phyloP scores from a whole-genome alignment of 2,888 invertebrate genomes.

The Pseudococcus longispinus region DNA sequence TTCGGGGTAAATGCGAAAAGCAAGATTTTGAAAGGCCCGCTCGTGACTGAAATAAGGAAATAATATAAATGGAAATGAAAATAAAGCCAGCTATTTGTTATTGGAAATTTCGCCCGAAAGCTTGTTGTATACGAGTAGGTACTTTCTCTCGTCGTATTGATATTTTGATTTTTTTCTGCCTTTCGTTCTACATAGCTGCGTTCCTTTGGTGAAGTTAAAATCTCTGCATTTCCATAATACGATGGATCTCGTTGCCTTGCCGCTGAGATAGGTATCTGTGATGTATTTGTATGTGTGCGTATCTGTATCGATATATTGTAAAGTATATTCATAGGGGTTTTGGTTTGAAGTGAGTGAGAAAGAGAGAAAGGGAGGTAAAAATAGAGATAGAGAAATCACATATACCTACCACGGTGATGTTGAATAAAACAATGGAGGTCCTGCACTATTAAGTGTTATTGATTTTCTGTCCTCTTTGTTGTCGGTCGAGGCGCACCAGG shows the following conservation, averaged over 20 bases:
- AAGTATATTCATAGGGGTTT: neutral
- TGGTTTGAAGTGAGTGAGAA: neutral
- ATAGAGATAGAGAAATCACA: neutral
- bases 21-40: slow-evolving; percentile 21
- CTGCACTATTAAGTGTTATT: slow-evolving; percentile 35
- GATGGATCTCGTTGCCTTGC: neutral
- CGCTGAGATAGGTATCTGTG: neutral
- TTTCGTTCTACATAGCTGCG: neutral
- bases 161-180: slow-evolving; percentile 8
- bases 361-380: neutral
- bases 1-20: slow-evolving; percentile 11
- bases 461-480: slow-evolving; percentile 40
- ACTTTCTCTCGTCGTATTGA: neutral
- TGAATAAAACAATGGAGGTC: slow-evolving; percentile 33
- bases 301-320: neutral
- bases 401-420: neutral
- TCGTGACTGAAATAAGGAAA: slow-evolving; percentile 45
- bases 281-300: neutral
- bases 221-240: neutral
- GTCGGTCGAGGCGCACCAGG: neutral
- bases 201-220: neutral
- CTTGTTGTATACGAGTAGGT: neutral
- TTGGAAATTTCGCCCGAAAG: slow-evolving; percentile 31
- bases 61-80: slow-evolving; percentile 44
- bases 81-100: slow-evolving; percentile 29